Base-by-base conservation (phyloP, 2,888 invertebrate species). In the Therioaphis trifolii region DNA sequence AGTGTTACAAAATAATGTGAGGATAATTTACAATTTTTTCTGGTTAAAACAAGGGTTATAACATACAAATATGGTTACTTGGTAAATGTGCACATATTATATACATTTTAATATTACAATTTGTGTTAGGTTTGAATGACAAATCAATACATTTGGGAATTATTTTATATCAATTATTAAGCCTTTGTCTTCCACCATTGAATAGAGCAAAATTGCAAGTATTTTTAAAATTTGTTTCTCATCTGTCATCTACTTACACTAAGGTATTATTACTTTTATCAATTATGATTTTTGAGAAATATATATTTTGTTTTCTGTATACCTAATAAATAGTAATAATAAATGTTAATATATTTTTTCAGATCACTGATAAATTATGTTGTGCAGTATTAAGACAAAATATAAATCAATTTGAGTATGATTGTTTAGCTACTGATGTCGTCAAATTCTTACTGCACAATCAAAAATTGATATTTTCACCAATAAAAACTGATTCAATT, bases 381-480 rank as follows among this genome's bases (percentile, higher is more conserved):
- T 72, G 61, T 72, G 72, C 72, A 61, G 72, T 72, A 40, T 72
- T 82, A 14, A 72, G 82, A 49, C 82, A 82, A 82, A 72, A 82
- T 63, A 24, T 24, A 21, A 72, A 74, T 49, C 82, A 82, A 82
- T 82, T 82, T 49, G 82, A 82, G 27, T 82, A 49, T 63, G 82
- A 82, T 52, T 82, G 82, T 72, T 82, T 82, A 35, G 82, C 82
- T 49, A 72, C 82, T 35, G 82, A 82, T 52, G 82, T 82, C 4
- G 82, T 82, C 0, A 82, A 72, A 27, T 82, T 82, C 72, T 82
- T 82, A 24, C 0, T 82, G 3, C 35, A 49, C n/a, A 52, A 63
- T 63, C 82, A 72, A 24, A 63, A 72, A 35, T 35, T 61, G n/a
- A 74, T 82, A 72, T 82, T 82, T 74, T 61, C 72, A 63, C 72